Evolutionary conservation across 2,888 invertebrate genomes (phyloP).

Genomic region (Orgyia antiqua): DNA sequence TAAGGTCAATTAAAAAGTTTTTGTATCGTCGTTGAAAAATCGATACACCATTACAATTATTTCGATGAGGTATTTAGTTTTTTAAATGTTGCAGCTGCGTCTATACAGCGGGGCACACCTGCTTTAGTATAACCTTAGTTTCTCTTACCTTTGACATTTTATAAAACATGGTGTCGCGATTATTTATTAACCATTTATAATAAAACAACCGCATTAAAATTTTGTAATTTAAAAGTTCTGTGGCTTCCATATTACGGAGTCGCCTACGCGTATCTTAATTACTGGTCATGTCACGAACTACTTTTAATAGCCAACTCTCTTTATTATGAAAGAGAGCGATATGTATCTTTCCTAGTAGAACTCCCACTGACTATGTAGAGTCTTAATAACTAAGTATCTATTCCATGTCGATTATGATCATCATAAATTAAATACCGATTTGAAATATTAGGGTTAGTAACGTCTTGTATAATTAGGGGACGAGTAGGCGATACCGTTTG

Average conservation of each 20-base stretch:
- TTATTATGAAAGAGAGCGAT: constrained; percentile 28
- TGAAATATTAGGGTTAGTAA: constrained; percentile 20
- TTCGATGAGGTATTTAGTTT: constrained; percentile 32
- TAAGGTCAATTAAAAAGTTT: constrained; percentile 18
- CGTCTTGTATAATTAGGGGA: constrained; percentile 38
- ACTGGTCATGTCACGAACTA: constrained; percentile 30
- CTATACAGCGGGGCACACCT: constrained; percentile 35
- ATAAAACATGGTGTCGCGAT: constrained; percentile 24
- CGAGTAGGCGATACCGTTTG: constrained; percentile 32
- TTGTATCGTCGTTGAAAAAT: constrained; percentile 23
- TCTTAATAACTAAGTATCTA: constrained; percentile 2
- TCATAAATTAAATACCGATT: constrained; percentile 19
- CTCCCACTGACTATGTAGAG: constrained; percentile 14
- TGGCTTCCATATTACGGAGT: constrained; percentile 11
- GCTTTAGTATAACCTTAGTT: constrained; percentile 45
- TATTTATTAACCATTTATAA: constrained; percentile 23
- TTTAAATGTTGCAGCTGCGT: constrained; percentile 43
- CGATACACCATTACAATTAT: constrained; percentile 27
- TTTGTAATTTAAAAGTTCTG: constrained; percentile 9
- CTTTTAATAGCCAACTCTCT: constrained; percentile 29
- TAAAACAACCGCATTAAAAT: constrained; percentile 16
- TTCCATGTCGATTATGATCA: constrained; percentile 16
- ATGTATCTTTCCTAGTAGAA: constrained; percentile 21
- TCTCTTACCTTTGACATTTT: constrained; percentile 66
- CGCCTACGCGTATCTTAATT: constrained; percentile 25